Conservation (phyloP, 2,113 vertebrate species). For the Herpailurus yagouaroundi region DNA sequence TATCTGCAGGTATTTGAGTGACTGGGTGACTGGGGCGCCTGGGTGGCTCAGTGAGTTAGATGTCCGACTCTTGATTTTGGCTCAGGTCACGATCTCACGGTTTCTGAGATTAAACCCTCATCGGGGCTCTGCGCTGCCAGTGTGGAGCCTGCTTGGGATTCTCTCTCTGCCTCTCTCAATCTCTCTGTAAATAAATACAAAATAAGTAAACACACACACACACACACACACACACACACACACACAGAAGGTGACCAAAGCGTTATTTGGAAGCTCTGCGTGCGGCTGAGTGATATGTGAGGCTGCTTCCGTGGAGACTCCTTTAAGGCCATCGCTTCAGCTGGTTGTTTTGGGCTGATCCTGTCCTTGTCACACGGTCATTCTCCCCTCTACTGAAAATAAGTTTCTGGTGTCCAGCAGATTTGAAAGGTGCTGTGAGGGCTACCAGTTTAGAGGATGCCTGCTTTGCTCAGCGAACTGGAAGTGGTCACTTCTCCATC, state of each 20-base stretch:
- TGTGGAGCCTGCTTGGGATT: too few species aligned
- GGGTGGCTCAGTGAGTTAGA: too few species aligned
- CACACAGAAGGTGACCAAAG: too few species aligned
- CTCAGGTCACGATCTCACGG: too few species aligned
- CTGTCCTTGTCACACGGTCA: background rate
- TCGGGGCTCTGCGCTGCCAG: background rate
- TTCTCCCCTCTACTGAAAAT: background rate
- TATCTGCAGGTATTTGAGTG: background rate
- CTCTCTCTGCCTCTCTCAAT: too few species aligned
- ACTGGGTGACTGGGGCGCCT: too few species aligned
- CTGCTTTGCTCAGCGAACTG: background rate
- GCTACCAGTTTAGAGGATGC: background rate
- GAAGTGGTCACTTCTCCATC: too few species aligned
- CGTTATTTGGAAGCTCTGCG: background rate
- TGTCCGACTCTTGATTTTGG: too few species aligned
- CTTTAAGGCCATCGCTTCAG: background rate
- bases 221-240: too few species aligned
- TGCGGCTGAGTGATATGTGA: background rate
- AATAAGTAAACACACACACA: too few species aligned
- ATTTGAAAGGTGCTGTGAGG: background rate
- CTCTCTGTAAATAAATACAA: too few species aligned
- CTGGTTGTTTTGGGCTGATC: background rate
- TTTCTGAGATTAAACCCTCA: too few species aligned
- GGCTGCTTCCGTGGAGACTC: background rate
- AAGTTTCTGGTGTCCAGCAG: background rate